These are phyloP conservation scores for Daphoenositta chrysoptera DNA, from an alignment of 2,113 vertebrate species.

Conservation along the genomic window DNA sequence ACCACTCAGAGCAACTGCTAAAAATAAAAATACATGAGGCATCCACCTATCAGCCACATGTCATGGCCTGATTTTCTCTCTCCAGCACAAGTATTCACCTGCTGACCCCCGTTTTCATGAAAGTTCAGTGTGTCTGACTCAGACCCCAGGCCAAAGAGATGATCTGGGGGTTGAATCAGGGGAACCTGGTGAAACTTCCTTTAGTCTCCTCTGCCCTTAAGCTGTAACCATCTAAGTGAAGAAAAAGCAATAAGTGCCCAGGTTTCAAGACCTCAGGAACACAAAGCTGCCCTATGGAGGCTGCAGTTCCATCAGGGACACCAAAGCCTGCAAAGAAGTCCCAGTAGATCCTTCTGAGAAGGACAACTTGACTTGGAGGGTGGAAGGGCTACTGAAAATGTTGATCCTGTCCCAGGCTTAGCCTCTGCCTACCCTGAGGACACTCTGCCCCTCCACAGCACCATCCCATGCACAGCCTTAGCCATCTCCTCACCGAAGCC, in stretches of 20 bases:
- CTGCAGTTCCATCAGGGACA: neutral
- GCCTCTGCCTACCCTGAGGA: neutral
- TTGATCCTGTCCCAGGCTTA: neutral
- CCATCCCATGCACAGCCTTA: neutral
- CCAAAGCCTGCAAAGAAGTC: neutral
- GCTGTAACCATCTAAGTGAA: neutral
- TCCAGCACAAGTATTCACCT: neutral
- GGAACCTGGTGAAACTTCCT: neutral
- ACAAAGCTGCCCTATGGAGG: neutral
- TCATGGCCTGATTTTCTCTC: neutral
- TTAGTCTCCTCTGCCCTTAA: neutral
- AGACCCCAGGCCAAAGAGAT: neutral
- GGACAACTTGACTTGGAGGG: accelerated
- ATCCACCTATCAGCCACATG: neutral
- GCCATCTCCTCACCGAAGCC: neutral
- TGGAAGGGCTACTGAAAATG: neutral
- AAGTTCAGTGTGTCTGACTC: neutral
- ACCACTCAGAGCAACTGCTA: neutral
- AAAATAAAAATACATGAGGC: conserved; percentile 19
- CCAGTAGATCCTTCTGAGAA: neutral
- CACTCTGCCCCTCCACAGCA: neutral
- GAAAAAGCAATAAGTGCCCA: neutral
- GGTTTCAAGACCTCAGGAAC: neutral
- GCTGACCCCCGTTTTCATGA: neutral
- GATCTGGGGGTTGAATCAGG: neutral